A percentile compares a stretch with the other conserved stretches of the same genome.
These are phyloP conservation scores for Albula goreensis DNA, from an alignment of 2,113 vertebrate species.

Conservation along the genomic window DNA sequence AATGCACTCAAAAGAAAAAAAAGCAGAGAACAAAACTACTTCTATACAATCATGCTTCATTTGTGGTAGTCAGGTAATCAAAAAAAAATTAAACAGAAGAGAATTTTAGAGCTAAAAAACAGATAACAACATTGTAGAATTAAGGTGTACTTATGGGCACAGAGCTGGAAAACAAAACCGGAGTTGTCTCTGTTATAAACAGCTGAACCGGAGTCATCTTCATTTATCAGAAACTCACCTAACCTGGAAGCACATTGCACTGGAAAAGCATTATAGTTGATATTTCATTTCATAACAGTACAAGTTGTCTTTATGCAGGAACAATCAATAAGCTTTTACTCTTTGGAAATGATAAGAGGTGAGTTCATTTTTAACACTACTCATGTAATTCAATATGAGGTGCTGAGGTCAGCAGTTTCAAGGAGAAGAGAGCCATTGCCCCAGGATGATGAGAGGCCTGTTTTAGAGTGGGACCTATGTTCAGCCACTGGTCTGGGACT, in stretches of 20 bases:
- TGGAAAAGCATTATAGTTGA: background rate
- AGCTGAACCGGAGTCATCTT: background rate
- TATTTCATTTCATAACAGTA: background rate
- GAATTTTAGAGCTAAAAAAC: too few species aligned
- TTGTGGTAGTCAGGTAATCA: too few species aligned
- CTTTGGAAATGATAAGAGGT: background rate
- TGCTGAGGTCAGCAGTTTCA: constrained; percentile 1
- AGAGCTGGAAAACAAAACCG: background rate
- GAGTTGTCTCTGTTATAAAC: background rate
- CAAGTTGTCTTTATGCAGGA: background rate
- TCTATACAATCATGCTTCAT: too few species aligned
- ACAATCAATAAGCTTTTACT: constrained; percentile 1
- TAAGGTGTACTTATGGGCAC: too few species aligned
- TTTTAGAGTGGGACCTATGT: background rate
- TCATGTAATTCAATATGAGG: background rate
- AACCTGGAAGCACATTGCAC: background rate
- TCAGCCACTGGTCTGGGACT: background rate
- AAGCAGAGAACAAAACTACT: too few species aligned
- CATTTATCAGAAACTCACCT: background rate
- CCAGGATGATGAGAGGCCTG: background rate
- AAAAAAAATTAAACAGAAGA: too few species aligned
- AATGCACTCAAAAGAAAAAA: too few species aligned
- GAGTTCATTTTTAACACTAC: background rate
- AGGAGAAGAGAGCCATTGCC: background rate
- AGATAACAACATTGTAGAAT: too few species aligned